phyloP scores from a whole-genome alignment of 2,888 invertebrate genomes.

The Parnassius mnemosyne region DNA sequence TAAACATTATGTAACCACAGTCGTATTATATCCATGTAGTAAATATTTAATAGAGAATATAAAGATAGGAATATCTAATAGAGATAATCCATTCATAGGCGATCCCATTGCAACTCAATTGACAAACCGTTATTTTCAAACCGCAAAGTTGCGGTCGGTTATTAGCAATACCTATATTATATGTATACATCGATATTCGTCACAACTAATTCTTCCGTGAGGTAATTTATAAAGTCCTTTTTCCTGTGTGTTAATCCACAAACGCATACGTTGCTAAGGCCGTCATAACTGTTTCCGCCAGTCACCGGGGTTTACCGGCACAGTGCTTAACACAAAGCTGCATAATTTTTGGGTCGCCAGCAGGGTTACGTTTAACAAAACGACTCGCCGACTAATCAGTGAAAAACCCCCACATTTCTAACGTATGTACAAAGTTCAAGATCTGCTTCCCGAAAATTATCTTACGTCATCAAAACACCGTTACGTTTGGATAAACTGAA shows the following conservation, averaged over 20 bases:
- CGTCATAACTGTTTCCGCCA: background rate
- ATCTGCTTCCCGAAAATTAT: background rate
- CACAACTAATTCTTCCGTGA: slow-evolving; percentile 5
- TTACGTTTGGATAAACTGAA: too few species aligned
- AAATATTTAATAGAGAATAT: too few species aligned
- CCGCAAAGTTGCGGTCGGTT: slow-evolving; percentile 7
- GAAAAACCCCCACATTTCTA: slow-evolving; percentile 10
- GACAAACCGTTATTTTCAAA: slow-evolving; percentile 3
- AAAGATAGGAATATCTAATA: background rate
- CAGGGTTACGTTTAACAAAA: background rate
- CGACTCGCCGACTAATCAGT: background rate
- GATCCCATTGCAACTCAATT: background rate
- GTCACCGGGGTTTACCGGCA: slow-evolving; percentile 14
- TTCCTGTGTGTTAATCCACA: background rate
- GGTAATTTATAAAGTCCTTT: slow-evolving; percentile 13
- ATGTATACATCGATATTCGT: background rate
- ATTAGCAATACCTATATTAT: background rate
- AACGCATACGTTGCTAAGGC: slow-evolving; percentile 4
- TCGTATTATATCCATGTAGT: too few species aligned
- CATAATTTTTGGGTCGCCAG: slow-evolving; percentile 4
- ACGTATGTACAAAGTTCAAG: background rate
- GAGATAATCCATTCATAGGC: slow-evolving; percentile 1
- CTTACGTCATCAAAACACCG: slow-evolving; percentile 1
- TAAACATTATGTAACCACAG: too few species aligned
- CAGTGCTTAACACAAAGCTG: background rate